phyloP scores from a whole-genome alignment of 2,797 vertebrate genomes.

The Muraenolepis orangiensis region DNA sequence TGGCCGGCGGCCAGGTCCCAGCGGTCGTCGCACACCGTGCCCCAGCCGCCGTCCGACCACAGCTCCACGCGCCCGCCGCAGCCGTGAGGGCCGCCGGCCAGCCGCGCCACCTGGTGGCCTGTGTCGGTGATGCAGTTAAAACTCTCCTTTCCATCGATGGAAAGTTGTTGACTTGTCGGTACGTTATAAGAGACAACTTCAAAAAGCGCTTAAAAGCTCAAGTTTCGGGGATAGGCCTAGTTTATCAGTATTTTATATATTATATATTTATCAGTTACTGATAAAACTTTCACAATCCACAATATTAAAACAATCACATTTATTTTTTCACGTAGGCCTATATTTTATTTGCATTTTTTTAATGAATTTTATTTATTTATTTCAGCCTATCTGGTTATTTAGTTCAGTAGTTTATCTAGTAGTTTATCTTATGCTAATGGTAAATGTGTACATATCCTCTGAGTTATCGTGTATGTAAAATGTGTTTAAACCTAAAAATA shows the following conservation, averaged over 20 bases:
- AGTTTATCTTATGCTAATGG: no score
- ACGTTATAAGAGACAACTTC: no score
- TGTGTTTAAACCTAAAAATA: background rate
- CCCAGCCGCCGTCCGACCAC: slow-evolving; percentile 53
- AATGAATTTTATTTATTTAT: background rate
- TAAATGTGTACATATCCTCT: background rate
- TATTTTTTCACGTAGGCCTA: background rate
- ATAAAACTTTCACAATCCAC: background rate
- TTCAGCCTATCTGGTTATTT: background rate
- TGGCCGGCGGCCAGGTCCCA: slow-evolving; percentile 64
- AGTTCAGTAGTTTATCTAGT: background rate
- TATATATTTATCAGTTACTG: no score
- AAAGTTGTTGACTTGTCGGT: no score
- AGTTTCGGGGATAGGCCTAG: no score
- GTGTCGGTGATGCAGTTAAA: slow-evolving; percentile 1
- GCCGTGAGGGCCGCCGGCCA: slow-evolving; percentile 40
- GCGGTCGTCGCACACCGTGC: slow-evolving; percentile 71
- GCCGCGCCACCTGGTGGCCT: slow-evolving; percentile 40
- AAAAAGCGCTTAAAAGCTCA: background rate
- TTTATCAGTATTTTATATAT: no score
- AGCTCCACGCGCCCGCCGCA: slow-evolving; percentile 73
- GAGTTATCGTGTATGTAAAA: background rate
- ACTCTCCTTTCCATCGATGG: no score
- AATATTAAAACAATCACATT: background rate
- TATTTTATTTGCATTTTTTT: background rate